Percentiles rank a stretch among this genome's conserved stretches.
These are phyloP conservation scores for Plusia festucae DNA, from an alignment of 2,888 invertebrate genomes.

Conservation along the genomic window DNA sequence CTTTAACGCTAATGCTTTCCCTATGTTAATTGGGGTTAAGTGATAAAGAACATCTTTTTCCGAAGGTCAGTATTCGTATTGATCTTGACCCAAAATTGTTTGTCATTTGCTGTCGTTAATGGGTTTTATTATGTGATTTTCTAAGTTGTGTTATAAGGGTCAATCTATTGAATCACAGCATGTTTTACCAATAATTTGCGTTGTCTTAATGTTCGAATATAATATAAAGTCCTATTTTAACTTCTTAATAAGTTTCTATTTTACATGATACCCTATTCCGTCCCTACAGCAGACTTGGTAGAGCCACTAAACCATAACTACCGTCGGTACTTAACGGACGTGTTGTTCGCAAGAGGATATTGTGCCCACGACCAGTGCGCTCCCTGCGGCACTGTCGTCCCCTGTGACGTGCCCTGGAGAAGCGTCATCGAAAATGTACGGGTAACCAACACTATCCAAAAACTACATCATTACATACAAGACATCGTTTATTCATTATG, in stretches of 20 bases:
- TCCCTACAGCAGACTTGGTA: constrained; percentile 67
- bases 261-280: background rate
- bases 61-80: background rate
- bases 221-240: background rate
- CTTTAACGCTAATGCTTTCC: background rate
- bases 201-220: no score
- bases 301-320: constrained; percentile 70
- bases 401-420: constrained; percentile 76
- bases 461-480: no score
- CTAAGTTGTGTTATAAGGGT: no score
- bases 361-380: constrained; percentile 68
- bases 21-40: background rate
- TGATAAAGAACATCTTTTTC: background rate
- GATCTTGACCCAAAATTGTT: background rate
- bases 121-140: background rate
- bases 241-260: background rate
- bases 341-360: constrained; percentile 67
- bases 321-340: constrained; percentile 73
- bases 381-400: constrained; percentile 71
- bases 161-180: no score
- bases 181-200: background rate
- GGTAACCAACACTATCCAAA: no score
- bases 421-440: constrained; percentile 70
- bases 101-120: background rate
- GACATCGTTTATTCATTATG: no score